Conservation (phyloP, 2,888 invertebrate genomes). For the Acronicta psi region DNA sequence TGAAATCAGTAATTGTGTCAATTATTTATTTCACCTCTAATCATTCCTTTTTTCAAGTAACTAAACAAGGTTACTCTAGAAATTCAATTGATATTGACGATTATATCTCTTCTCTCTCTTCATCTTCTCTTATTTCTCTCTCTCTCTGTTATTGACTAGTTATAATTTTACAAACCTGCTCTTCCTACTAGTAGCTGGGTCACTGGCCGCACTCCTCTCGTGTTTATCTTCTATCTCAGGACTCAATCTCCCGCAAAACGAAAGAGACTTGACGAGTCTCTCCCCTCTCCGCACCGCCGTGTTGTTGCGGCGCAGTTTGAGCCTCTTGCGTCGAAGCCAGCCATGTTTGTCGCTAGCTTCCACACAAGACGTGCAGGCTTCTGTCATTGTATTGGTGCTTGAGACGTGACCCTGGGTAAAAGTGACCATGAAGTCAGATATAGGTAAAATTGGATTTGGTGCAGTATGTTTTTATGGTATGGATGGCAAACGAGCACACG, state of each 20-base stretch:
- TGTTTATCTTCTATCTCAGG: constrained; percentile 89
- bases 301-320: constrained; percentile 76
- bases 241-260: constrained; percentile 91
- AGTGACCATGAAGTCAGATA: neutral
- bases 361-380: constrained; percentile 86
- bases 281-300: constrained; percentile 74
- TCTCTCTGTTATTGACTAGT: too few species aligned
- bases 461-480: too few species aligned
- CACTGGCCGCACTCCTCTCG: constrained; percentile 90
- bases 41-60: too few species aligned
- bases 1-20: too few species aligned
- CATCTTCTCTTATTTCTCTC: too few species aligned
- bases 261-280: constrained; percentile 92
- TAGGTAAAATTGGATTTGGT: too few species aligned
- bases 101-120: too few species aligned
- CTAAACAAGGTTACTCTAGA: too few species aligned
- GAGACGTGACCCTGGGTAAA: constrained; percentile 82
- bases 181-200: constrained; percentile 90
- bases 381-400: constrained; percentile 87
- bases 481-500: too few species aligned
- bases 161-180: constrained; percentile 74
- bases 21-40: too few species aligned
- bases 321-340: constrained; percentile 81
- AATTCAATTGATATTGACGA: too few species aligned
- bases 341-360: constrained; percentile 85